These are phyloP conservation scores for Hydra vulgaris DNA, from an alignment of 30 jellyfish, hydroid and myxozoan species.

Conservation along the genomic window DNA sequence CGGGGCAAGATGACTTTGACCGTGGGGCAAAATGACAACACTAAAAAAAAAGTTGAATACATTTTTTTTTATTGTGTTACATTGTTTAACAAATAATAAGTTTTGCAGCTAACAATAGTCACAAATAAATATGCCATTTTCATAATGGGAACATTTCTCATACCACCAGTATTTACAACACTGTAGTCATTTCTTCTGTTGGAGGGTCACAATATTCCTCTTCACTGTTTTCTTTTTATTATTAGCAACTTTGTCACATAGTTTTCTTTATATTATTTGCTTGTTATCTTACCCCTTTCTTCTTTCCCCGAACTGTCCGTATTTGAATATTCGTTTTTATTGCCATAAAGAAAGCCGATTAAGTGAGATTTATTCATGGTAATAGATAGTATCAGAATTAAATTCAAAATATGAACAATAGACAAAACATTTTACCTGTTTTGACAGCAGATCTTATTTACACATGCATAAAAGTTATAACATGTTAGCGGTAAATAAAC, in stretches of 20 bases:
- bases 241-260: too few species aligned
- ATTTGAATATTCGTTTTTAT: too few species aligned
- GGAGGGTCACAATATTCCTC: not conserved
- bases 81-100: not conserved
- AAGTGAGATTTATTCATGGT: not conserved
- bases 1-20: too few species aligned
- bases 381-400: not conserved
- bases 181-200: not conserved
- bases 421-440: not conserved
- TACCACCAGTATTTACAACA: not conserved
- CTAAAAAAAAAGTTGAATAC: too few species aligned
- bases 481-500: not conserved
- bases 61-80: too few species aligned
- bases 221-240: too few species aligned
- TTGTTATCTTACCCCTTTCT: too few species aligned
- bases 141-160: not conserved
- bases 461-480: not conserved
- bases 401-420: too few species aligned
- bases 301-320: too few species aligned
- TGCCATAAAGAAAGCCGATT: not conserved
- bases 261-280: too few species aligned
- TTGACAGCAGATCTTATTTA: not conserved
- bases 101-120: not conserved
- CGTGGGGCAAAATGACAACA: too few species aligned
- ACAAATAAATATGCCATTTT: not conserved